A percentile compares a stretch with the other conserved stretches of the same genome.
These are phyloP conservation scores for Cygnus atratus DNA, from an alignment of 2,113 vertebrate genomes.

Conservation along the genomic window DNA sequence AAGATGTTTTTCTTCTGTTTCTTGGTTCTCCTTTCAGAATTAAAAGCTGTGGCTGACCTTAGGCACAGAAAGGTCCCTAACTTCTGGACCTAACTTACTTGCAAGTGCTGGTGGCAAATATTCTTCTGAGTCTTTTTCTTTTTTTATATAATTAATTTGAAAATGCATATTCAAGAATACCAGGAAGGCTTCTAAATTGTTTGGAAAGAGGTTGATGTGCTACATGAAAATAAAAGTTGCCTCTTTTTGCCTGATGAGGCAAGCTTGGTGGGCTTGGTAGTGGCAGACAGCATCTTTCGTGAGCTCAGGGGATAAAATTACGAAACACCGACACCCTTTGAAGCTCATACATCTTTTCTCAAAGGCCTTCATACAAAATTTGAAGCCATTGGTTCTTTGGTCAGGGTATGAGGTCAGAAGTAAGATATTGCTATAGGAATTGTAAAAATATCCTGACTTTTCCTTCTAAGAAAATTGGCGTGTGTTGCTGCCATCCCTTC, in stretches of 20 bases:
- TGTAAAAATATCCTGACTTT: neutral
- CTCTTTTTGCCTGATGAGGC: neutral
- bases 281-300: neutral
- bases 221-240: rapidly evolving
- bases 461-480: neutral
- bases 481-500: no score
- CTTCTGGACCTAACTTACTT: neutral
- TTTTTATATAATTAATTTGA: rapidly evolving
- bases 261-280: neutral
- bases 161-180: rapidly evolving
- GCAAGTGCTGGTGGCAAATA: neutral
- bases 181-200: rapidly evolving
- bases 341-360: neutral
- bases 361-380: rapidly evolving
- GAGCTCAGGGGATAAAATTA: neutral
- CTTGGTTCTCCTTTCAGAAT: neutral
- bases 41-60: neutral
- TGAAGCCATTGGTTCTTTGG: neutral
- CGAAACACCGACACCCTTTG: neutral
- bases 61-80: neutral
- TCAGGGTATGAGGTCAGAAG: neutral
- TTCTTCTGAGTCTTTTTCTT: neutral
- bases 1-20: neutral
- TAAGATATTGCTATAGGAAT: rapidly evolving
- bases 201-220: rapidly evolving